These are phyloP conservation scores for Masnerella sp. DNA, from an alignment of 2,888 invertebrate species.

Conservation along the genomic window DNA sequence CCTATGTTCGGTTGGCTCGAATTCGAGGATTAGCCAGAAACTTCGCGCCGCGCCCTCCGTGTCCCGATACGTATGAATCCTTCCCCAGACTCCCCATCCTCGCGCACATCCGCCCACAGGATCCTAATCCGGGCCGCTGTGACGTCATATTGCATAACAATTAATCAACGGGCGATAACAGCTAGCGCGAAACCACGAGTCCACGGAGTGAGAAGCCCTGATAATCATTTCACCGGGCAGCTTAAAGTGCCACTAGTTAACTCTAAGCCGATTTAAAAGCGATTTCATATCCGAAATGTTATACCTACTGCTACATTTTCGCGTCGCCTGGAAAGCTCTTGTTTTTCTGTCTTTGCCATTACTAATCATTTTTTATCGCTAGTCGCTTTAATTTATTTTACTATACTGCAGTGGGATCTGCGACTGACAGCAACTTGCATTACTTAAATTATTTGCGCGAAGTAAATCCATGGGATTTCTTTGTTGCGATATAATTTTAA, in stretches of 20 bases:
- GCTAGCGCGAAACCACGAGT: conserved; percentile 70
- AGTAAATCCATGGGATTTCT: neutral
- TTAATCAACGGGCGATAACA: conserved; percentile 78
- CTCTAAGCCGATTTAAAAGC: conserved; percentile 78
- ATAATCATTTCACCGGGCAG: conserved; percentile 78
- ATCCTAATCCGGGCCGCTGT: conserved; percentile 76
- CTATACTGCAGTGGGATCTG: conserved; percentile 7
- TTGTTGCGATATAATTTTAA: no score
- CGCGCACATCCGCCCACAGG: conserved; percentile 64
- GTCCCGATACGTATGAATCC: conserved; percentile 60
- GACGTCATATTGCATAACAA: conserved; percentile 78
- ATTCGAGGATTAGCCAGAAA: conserved; percentile 76
- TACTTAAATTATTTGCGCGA: conserved; percentile 8
- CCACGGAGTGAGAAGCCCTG: conserved; percentile 75
- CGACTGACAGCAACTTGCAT: conserved; percentile 10
- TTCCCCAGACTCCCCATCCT: conserved; percentile 59
- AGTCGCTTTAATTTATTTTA: conserved; percentile 43
- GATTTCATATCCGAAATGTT: conserved; percentile 77
- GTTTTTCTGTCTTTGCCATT: conserved; percentile 50
- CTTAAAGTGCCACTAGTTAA: conserved; percentile 78
- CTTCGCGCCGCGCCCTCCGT: conserved; percentile 70
- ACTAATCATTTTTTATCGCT: conserved; percentile 45
- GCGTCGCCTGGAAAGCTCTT: conserved; percentile 46
- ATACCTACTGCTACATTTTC: conserved; percentile 67
- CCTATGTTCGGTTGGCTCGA: conserved; percentile 76